These are phyloP conservation scores for Noctua pronuba DNA, from an alignment of 2,888 invertebrate genomes.

Conservation along the genomic window DNA sequence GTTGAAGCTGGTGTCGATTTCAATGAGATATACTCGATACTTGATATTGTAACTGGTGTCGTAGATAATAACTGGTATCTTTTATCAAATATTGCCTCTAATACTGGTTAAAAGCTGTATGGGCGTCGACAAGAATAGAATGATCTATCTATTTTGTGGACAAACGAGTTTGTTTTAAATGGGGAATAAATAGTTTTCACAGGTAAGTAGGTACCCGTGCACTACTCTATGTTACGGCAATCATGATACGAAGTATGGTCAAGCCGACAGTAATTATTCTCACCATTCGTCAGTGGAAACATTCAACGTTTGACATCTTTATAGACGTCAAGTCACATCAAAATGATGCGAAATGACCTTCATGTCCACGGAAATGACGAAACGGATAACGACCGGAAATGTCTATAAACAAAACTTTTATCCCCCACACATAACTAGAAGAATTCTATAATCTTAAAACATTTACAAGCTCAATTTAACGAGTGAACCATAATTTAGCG, in stretches of 20 bases:
- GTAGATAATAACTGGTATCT: slow-evolving; percentile 24
- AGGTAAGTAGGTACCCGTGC: background rate
- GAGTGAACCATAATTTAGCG: slow-evolving; percentile 48
- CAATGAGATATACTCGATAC: slow-evolving; percentile 48
- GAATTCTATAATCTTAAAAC: slow-evolving; percentile 29
- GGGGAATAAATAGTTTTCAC: background rate
- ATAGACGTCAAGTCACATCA: too few relatives aligned
- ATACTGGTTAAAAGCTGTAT: slow-evolving; percentile 38
- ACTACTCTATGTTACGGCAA: background rate
- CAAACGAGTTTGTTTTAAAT: slow-evolving; percentile 30
- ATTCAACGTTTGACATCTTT: too few relatives aligned
- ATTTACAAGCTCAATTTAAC: slow-evolving; percentile 44
- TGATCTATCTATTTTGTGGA: slow-evolving; percentile 10
- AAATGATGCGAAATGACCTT: slow-evolving; percentile 23
- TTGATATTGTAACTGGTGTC: slow-evolving; percentile 32
- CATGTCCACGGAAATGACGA: slow-evolving; percentile 7
- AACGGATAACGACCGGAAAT: slow-evolving; percentile 36
- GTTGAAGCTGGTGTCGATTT: slow-evolving; percentile 44
- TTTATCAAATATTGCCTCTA: slow-evolving; percentile 39
- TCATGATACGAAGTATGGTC: background rate
- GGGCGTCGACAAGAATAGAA: slow-evolving; percentile 34
- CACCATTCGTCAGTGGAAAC: background rate
- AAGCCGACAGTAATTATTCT: background rate
- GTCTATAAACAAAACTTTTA: slow-evolving; percentile 21
- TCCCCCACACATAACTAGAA: slow-evolving; percentile 10